Evolutionary conservation across 2,113 vertebrate genomes (phyloP), one percentile per base, ranked within the genome.

Genomic region (Bos javanicus): DNA sequence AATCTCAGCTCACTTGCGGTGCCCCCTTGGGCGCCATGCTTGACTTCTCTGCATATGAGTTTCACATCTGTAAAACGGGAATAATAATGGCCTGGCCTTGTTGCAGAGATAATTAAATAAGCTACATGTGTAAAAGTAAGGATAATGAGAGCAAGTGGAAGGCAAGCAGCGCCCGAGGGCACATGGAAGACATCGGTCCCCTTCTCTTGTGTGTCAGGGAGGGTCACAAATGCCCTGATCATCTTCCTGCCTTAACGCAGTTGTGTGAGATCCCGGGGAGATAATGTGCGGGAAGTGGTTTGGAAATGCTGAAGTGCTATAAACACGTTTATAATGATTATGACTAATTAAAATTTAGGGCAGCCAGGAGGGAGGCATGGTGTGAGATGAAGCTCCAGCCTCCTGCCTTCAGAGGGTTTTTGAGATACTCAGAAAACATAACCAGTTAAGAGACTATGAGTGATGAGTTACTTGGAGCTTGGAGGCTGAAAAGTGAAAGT

Each of bases 261-360:
- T 4, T 13, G 15, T 15, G 7, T 14, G 85, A 76, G 78, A 26
- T 94, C 91, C 87, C 1, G 3, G 88, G 97, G 89, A 96, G 97
- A 48, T 74, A n/a, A 95, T 36, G 85, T 13, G 25, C 4, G n/a
- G 25, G 21, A 13, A 92, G 96, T 57, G 91, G 91, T 59, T 94
- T 74, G 74, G 90, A 46, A 52, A 28, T 59, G 81, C 88, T 80
- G 2, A 74, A 92, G 95, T 33, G 95, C 96, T 48, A 17, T 96
- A 26, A 91, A 87, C 96, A 54, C n/a, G n/a, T 54, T 97, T 64
- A 78, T 64, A 56, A 94, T 0, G 33, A 93, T 95, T 39, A 95
- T 33, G 95, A 30, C 95, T 88, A 85, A 97, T 94, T 89, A 91
- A 85, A 94, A 92, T 93, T 64, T 82, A 91, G 96, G 76, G 67